Evolutionary conservation across 2,113 vertebrate species (phyloP), one percentile per base, ranked within the genome.

Genomic region (Macrotis lagotis): DNA sequence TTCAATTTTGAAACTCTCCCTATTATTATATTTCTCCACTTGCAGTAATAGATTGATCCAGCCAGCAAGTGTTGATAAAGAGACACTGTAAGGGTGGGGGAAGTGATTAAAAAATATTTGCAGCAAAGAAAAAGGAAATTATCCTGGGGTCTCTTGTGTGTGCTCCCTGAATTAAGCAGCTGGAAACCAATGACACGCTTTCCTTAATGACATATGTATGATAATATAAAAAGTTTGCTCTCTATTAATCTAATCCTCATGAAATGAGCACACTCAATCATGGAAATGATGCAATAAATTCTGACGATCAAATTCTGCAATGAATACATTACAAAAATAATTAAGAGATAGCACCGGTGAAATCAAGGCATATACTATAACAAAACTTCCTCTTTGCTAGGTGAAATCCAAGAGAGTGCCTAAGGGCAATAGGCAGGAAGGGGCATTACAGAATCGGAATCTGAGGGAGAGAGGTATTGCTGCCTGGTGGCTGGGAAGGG

Each of bases 231-330:
- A 94, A 95, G 96, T 97, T 96, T 97, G 97, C 96, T 97, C 95
- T 97, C 92, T 94, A 89, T 97, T 98, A 97, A 98, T 98, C 96
- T 97, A 98, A 97, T 98, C 97, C 93, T 97, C 48, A 92, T 95
- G 94, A 98, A 98, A 98, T 98, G 97, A 98, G 97, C 95, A 96
- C 93, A 97, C 92, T 98, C 97, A 96, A 97, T 98, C 98, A 97
- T 59, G 50, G 93, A 98, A 98, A 97, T 98, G 97, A 98, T 97
- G 92, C 91, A 96, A 97, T 96, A 98, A 97, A 94, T 97, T 97
- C 94, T 98, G 97, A 96, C 90, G 93, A 96, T 96, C 97, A 97
- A 98, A 98, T 97, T 96, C 96, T 96, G 47, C 96, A 88, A 98
- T 92, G 96, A 97, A 98, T 98, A 96, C 91, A 90, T 97, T 97